phyloP scores from a whole-genome alignment of 2,888 invertebrate species.

The Seira ritae region DNA sequence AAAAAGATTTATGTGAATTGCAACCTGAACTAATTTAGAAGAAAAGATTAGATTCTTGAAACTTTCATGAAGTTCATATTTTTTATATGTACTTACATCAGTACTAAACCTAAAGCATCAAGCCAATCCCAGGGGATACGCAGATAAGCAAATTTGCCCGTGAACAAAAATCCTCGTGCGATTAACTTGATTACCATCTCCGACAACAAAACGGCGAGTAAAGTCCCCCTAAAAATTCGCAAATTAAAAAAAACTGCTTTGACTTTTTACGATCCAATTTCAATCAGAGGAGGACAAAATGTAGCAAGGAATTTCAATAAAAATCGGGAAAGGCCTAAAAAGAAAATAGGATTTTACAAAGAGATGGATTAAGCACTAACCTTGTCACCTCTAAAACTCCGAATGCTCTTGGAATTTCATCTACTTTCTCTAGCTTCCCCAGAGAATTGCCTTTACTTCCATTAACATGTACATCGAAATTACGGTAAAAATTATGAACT shows the following conservation, averaged over 20 bases:
- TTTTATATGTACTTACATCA: constrained; percentile 35
- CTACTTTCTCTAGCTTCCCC: background rate
- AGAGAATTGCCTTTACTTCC: background rate
- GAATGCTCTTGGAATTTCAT: background rate
- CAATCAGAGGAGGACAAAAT: too few species aligned
- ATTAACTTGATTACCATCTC: constrained; percentile 47
- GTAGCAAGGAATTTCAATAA: too few species aligned
- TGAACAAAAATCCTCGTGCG: constrained; percentile 48
- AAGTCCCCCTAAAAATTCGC: constrained; percentile 31
- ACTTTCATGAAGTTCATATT: background rate
- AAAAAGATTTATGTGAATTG: background rate
- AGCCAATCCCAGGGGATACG: constrained; percentile 55
- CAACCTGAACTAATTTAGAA: too few species aligned
- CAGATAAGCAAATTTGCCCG: constrained; percentile 34
- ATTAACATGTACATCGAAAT: constrained; percentile 16
- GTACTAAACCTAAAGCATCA: constrained; percentile 34
- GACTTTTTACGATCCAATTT: background rate
- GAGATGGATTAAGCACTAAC: background rate
- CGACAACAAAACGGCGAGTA: constrained; percentile 32
- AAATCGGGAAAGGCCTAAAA: too few species aligned
- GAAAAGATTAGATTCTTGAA: background rate
- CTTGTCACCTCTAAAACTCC: constrained; percentile 4
- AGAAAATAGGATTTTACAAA: background rate
- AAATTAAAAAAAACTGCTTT: background rate
- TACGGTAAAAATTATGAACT: constrained; percentile 23